Conservation (phyloP, 2,888 invertebrate species). For the Xestia c-nigrum region DNA sequence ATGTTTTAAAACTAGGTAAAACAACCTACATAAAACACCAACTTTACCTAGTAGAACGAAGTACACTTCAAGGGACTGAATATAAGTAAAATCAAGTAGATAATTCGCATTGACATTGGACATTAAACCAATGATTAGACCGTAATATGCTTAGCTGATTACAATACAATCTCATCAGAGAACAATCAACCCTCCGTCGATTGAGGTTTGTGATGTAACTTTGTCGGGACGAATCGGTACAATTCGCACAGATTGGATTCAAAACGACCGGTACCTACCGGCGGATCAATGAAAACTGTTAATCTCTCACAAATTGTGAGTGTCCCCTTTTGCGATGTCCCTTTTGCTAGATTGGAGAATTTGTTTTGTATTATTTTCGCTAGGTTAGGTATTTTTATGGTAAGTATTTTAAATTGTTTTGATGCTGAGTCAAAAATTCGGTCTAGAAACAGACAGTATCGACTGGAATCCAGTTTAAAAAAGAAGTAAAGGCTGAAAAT, state of each 20-base stretch:
- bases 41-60: background rate
- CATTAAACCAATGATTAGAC: conserved; percentile 25
- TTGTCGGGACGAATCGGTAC: conserved; percentile 72
- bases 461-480: background rate
- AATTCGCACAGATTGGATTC: conserved; percentile 79
- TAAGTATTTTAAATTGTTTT: background rate
- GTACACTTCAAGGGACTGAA: background rate
- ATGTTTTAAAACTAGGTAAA: too few relatives aligned
- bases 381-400: background rate
- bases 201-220: conserved; percentile 49
- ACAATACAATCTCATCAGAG: conserved; percentile 55
- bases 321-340: conserved; percentile 73
- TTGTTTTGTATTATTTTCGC: conserved; percentile 35
- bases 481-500: background rate
- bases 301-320: conserved; percentile 77
- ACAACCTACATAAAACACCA: too few relatives aligned
- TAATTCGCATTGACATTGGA: conserved; percentile 12
- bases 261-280: conserved; percentile 71
- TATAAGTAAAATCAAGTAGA: background rate
- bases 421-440: background rate
- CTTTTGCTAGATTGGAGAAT: conserved; percentile 64
- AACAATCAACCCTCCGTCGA: conserved; percentile 46
- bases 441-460: background rate
- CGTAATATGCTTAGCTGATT: conserved; percentile 46
- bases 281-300: conserved; percentile 77